phyloP scores from a whole-genome alignment of 1,140 invertebrate genomes.

The Dendroctonus valens region DNA sequence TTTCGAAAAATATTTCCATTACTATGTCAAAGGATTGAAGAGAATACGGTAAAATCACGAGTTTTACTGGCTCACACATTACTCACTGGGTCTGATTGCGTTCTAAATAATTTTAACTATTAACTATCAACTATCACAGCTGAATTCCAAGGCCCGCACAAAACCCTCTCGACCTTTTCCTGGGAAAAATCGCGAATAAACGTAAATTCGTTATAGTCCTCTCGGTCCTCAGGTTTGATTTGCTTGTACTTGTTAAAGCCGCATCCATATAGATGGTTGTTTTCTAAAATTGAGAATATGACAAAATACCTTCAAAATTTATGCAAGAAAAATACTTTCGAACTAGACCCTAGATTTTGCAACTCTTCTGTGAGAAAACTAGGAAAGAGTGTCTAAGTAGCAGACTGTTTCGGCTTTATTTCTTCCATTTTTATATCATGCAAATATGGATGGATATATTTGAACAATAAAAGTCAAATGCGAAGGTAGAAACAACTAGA shows the following conservation, averaged over 20 bases:
- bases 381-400: not conserved
- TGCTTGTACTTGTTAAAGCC: conserved; percentile 77
- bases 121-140: conserved; percentile 6
- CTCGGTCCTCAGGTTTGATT: conserved; percentile 53
- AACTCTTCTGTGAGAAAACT: not conserved
- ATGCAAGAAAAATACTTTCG: not conserved
- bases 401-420: not conserved
- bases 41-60: no score
- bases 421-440: no score
- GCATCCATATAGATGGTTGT: conserved; percentile 64
- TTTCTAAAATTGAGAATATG: conserved; percentile 46
- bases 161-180: conserved; percentile 34
- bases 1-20: no score
- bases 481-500: no score
- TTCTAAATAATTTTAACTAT: no score
- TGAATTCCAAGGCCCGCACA: conserved; percentile 47
- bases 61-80: no score
- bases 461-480: no score
- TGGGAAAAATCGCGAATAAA: conserved; percentile 37
- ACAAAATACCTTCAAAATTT: not conserved
- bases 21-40: no score
- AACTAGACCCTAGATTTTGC: not conserved
- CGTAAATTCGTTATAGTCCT: conserved; percentile 37
- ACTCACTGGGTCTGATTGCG: no score
- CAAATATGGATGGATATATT: no score